phyloP scores from a whole-genome alignment of 2,888 invertebrate genomes.

The Leptopterna dolabrata region DNA sequence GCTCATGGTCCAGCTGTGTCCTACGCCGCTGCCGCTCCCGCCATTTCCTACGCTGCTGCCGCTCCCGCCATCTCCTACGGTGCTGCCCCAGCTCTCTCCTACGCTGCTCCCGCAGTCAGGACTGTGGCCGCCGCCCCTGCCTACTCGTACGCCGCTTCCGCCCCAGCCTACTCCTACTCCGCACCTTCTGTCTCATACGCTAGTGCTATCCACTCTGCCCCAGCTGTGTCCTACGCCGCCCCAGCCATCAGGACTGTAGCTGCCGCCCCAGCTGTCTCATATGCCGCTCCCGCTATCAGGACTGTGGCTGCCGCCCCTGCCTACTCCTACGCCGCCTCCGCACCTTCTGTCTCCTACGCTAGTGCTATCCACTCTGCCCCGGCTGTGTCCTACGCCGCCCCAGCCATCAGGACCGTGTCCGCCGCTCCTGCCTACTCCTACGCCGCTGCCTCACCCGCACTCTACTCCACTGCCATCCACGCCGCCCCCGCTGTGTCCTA shows the following conservation, averaged over 20 bases:
- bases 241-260: conserved; percentile 54
- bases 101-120: conserved; percentile 41
- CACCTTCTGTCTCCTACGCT: conserved; percentile 62
- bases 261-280: conserved; percentile 56
- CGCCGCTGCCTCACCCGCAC: conserved; percentile 55
- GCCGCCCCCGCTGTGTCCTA: conserved; percentile 65
- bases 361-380: conserved; percentile 66
- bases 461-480: conserved; percentile 64
- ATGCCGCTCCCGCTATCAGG: conserved; percentile 55
- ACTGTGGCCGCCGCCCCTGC: conserved; percentile 55
- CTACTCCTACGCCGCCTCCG: conserved; percentile 55
- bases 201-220: conserved; percentile 35
- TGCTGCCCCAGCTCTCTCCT: conserved; percentile 32
- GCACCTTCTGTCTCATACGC: background rate
- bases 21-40: conserved; percentile 52
- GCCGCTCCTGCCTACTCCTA: conserved; percentile 57
- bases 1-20: conserved; percentile 42
- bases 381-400: conserved; percentile 62
- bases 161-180: conserved; percentile 36
- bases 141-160: conserved; percentile 39
- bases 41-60: conserved; percentile 45
- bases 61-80: conserved; percentile 37
- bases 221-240: conserved; percentile 62
- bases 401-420: conserved; percentile 52
- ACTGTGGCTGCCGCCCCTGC: conserved; percentile 56